These are phyloP conservation scores for Aphidius colemani DNA, from an alignment of 2,888 invertebrate genomes.

Conservation along the genomic window DNA sequence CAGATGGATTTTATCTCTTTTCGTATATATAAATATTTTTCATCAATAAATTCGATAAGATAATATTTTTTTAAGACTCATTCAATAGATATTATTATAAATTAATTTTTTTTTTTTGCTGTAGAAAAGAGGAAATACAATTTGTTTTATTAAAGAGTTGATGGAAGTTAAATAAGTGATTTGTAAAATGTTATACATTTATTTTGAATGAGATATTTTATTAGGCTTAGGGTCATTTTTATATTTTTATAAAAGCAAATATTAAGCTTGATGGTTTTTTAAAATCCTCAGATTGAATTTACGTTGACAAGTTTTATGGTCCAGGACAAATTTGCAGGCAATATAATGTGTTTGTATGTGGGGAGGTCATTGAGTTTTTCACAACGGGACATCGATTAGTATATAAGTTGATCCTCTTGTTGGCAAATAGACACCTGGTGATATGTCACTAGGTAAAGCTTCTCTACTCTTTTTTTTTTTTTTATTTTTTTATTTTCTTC, in stretches of 20 bases:
- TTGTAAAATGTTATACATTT: no score
- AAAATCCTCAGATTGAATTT: constrained; percentile 7
- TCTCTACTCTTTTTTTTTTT: not conserved
- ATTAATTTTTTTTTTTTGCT: no score
- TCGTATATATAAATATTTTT: no score
- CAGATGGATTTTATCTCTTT: no score
- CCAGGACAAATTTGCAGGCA: constrained; percentile 12
- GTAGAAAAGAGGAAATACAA: no score
- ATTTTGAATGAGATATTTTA: no score
- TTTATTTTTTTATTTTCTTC: no score
- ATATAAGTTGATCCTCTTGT: not conserved
- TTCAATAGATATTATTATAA: no score
- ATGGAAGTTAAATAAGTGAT: no score
- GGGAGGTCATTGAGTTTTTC: not conserved
- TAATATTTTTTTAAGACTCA: no score
- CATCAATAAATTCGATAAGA: no score
- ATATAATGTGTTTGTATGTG: not conserved
- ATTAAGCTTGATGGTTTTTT: constrained; percentile 5
- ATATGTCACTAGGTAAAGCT: constrained; percentile 19
- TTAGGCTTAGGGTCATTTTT: not conserved
- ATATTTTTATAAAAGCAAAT: not conserved
- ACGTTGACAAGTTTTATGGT: constrained; percentile 8
- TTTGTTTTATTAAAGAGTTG: no score
- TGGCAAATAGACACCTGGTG: constrained; percentile 14
- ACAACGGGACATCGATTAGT: constrained; percentile 15